These are phyloP conservation scores for Gambusia yucatana DNA, from an alignment of 2,797 vertebrate species.

Conservation along the genomic window DNA sequence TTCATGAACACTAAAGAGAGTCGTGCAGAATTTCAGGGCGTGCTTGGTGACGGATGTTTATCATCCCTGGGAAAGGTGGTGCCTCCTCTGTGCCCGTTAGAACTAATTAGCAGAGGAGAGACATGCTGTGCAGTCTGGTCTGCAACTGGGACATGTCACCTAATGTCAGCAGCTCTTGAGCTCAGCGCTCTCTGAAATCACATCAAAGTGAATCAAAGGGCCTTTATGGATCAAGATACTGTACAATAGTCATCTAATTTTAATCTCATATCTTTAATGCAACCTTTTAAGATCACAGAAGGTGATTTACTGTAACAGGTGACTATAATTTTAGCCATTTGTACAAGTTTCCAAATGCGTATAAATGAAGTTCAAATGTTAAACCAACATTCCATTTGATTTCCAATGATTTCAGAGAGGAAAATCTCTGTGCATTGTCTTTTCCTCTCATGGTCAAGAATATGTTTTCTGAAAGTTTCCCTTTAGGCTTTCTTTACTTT, in stretches of 20 bases:
- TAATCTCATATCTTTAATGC: not conserved
- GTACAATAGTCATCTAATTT: not conserved
- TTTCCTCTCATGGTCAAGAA: not conserved
- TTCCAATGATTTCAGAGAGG: not conserved
- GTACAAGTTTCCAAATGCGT: not conserved
- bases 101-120: conserved; percentile 61
- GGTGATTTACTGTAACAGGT: not conserved
- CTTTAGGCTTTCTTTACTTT: not conserved
- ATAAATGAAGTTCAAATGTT: not conserved
- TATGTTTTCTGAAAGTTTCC: not conserved
- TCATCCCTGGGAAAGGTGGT: conserved; percentile 66
- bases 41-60: conserved; percentile 71
- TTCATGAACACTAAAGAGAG: conserved; percentile 81
- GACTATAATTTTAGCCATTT: not conserved
- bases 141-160: conserved; percentile 60
- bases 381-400: not conserved
- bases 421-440: not conserved
- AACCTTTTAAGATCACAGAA: conserved; percentile 1
- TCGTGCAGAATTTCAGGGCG: conserved; percentile 67
- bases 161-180: conserved; percentile 35
- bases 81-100: conserved; percentile 68
- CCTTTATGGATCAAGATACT: conserved; percentile 1
- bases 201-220: not conserved
- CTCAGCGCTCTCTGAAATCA: conserved; percentile 19
- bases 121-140: conserved; percentile 45